Conservation (phyloP, 2,797 vertebrate species). For the Oceanodroma leucorhoa region DNA sequence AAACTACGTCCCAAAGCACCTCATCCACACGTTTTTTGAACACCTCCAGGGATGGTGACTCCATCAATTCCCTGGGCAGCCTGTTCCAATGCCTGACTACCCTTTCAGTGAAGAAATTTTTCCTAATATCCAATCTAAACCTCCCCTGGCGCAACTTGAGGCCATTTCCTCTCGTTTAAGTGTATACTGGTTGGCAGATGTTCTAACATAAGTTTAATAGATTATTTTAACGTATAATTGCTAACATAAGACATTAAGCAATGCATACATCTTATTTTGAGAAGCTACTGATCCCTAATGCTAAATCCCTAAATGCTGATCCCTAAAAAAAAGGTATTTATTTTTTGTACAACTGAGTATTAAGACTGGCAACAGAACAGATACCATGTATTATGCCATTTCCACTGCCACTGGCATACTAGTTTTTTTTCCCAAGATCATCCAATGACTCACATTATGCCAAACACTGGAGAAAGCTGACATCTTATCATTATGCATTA, state of each 20-base stretch:
- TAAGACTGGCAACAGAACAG: not conserved
- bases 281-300: not conserved
- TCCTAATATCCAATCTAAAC: too few relatives aligned
- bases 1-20: too few relatives aligned
- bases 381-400: not conserved
- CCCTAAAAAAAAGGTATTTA: not conserved
- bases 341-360: not conserved
- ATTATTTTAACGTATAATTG: not conserved
- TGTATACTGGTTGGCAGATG: not conserved
- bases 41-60: too few relatives aligned
- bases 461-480: conserved; percentile 4
- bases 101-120: too few relatives aligned
- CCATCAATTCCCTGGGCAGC: too few relatives aligned
- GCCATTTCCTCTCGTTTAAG: too few relatives aligned
- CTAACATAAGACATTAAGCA: not conserved
- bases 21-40: too few relatives aligned
- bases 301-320: too few relatives aligned
- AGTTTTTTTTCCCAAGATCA: not conserved
- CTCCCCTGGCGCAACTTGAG: too few relatives aligned
- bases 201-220: not conserved
- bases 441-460: not conserved
- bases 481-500: not conserved
- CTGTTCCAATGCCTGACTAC: too few relatives aligned
- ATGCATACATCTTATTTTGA: not conserved
- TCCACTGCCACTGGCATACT: not conserved